A percentile compares a stretch with the other conserved stretches of the same genome.
phyloP scores from a whole-genome alignment of 2,113 vertebrate species.

The Cebus imitator region DNA sequence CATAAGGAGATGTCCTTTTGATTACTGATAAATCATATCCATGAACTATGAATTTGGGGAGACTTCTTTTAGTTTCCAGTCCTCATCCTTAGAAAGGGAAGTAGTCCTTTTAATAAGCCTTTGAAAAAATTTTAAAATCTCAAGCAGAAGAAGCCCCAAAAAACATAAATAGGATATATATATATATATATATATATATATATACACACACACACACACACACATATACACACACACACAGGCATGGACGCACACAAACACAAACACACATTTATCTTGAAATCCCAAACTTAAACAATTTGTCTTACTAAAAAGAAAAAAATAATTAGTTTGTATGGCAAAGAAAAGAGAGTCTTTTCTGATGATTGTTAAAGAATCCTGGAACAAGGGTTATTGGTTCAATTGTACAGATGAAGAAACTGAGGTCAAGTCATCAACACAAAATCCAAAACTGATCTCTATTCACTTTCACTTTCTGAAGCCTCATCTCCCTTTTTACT shows the following conservation, averaged over 20 bases:
- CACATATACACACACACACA: too few relatives aligned
- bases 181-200: too few relatives aligned
- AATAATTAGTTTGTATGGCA: not conserved
- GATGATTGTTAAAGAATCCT: not conserved
- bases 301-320: not conserved
- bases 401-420: constrained; percentile 1
- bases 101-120: not conserved
- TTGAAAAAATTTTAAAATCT: not conserved
- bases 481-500: not conserved
- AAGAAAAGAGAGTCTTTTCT: not conserved
- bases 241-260: too few relatives aligned
- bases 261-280: not conserved
- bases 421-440: not conserved
- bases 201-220: too few relatives aligned
- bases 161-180: not conserved
- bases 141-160: not conserved
- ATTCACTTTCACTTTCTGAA: not conserved
- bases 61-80: not conserved
- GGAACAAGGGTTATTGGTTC: not conserved
- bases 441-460: not conserved
- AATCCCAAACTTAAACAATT: not conserved
- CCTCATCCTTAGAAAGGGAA: not conserved
- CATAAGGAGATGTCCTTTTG: not conserved
- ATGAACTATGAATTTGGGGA: not conserved
- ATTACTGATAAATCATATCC: not conserved